Percentiles rank a stretch among this genome's conserved stretches.
Evolutionary conservation across 2,888 invertebrate species (phyloP).

Genomic region (Chalcosyrphus nemorum): DNA sequence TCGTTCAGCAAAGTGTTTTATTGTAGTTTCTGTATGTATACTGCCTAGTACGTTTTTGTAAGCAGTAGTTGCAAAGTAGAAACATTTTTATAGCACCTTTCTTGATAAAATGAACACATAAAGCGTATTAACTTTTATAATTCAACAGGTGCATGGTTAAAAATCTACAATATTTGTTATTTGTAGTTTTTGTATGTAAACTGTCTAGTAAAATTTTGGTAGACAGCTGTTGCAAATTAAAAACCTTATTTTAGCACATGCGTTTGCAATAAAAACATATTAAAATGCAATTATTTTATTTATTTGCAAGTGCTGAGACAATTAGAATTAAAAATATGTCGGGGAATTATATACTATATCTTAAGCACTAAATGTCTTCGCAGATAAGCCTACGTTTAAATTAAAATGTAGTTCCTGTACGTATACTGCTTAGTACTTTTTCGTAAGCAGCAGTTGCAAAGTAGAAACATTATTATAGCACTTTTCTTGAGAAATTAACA

Average conservation of each 20-base stretch:
- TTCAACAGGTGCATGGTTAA: neutral
- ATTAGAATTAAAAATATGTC: too few relatives aligned
- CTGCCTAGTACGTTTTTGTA: too few relatives aligned
- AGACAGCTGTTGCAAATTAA: constrained; percentile 54
- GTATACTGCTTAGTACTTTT: constrained; percentile 36
- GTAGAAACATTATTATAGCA: constrained; percentile 6
- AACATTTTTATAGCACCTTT: neutral
- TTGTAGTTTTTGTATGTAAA: constrained; percentile 52
- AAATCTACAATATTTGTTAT: too few relatives aligned
- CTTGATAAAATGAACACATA: neutral
- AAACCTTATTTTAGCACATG: constrained; percentile 24
- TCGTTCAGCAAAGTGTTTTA: too few relatives aligned
- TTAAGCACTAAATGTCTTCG: too few relatives aligned
- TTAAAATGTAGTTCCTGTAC: constrained; percentile 15
- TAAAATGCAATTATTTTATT: neutral
- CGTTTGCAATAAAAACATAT: constrained; percentile 1
- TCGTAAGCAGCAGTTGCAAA: constrained; percentile 30
- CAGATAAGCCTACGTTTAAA: too few relatives aligned
- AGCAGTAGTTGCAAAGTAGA: constrained; percentile 15
- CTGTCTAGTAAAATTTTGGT: constrained; percentile 38
- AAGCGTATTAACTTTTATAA: neutral
- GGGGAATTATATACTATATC: too few relatives aligned
- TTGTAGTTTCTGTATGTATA: too few relatives aligned
- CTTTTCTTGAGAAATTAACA: neutral
- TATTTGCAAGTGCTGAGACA: too few relatives aligned